Evolutionary conservation across 1,140 invertebrate genomes (phyloP), one percentile per base, ranked within the genome.

Genomic region (Drosophila punjabiensis): DNA sequence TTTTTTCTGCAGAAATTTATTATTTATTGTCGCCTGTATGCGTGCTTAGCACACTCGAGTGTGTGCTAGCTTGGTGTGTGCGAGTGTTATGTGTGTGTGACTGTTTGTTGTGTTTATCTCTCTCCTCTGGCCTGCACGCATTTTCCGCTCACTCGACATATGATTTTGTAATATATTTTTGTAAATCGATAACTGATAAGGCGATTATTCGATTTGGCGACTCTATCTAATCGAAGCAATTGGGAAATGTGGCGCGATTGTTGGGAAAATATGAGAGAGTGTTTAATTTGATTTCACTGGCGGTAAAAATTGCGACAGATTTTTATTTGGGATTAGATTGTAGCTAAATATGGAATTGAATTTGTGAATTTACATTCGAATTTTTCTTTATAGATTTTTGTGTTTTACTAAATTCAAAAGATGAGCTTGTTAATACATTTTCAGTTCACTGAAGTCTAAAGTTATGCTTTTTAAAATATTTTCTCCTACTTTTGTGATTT

Each of bases 71-170:
- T n/a, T n/a, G n/a, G n/a, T n/a, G 39, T 62, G 37, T 62, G 63
- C 47, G 52, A 43, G 35, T 52, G 48, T 48, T 30, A 45, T 41
- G 35, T 18, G 16, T 41, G 28, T n/a, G n/a, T n/a, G n/a, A n/a
- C n/a, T n/a, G 70, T 74, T 74, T 74, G 56, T 74, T 75, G 39
- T 75, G 71, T 75, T 74, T 75, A 74, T 62, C 56, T 60, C n/a
- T n/a, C 53, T 39, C 13, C 33, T 60, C 24, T 8, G 52, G 52
- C n/a, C 43, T 39, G 20, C 71, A 75, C 71, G 71, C 71, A 75
- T 74, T 74, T 75, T 62, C 47, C 69, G 71, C 55, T 62, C 56
- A 11, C 13, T 64, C 30, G 7, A 69, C 48, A 56, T 43, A 75
- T 35, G 2, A 45, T 56, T 69, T 62, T 75, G 55, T 75, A 74